Conservation (phyloP, 2,113 vertebrate species). For the Anseranas semipalmata region DNA sequence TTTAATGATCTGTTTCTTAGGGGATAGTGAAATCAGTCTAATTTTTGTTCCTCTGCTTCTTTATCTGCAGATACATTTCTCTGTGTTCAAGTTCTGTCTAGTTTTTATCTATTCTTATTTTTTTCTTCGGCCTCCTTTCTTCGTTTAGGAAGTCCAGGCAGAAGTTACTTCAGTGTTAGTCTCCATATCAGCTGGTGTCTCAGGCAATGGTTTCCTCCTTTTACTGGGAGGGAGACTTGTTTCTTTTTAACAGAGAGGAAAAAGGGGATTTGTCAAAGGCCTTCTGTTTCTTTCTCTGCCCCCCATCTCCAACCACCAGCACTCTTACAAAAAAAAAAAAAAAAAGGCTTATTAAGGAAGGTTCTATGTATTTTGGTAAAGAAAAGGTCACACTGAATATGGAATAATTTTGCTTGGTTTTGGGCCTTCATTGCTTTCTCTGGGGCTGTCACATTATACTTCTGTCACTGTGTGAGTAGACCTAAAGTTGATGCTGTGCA, state of each 20-base stretch:
- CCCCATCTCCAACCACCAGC: background rate
- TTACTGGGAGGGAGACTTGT: background rate
- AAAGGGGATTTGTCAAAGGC: background rate
- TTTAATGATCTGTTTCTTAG: background rate
- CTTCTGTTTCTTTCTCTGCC: background rate
- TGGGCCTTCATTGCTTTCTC: conserved; percentile 25
- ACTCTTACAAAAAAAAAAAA: background rate
- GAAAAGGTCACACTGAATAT: conserved; percentile 68
- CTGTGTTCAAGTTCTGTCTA: background rate
- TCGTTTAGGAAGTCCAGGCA: background rate
- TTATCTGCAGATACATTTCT: background rate
- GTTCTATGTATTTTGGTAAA: conserved; percentile 40
- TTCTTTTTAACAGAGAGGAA: background rate
- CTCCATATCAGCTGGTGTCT: background rate
- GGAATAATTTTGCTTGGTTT: conserved; percentile 47
- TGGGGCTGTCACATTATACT: conserved; percentile 60
- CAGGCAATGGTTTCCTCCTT: background rate
- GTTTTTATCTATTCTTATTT: background rate
- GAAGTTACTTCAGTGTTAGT: background rate
- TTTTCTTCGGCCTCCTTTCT: background rate
- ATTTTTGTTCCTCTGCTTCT: background rate
- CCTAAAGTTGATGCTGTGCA: conserved; percentile 15
- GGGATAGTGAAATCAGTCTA: background rate
- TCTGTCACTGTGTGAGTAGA: conserved; percentile 34
- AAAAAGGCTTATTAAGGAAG: conserved; percentile 48